A percentile compares a stretch with the other conserved stretches of the same genome.
These are phyloP conservation scores for Acropora yongei DNA, from an alignment of 64 coral and sea anemone genomes.

Conservation along the genomic window DNA sequence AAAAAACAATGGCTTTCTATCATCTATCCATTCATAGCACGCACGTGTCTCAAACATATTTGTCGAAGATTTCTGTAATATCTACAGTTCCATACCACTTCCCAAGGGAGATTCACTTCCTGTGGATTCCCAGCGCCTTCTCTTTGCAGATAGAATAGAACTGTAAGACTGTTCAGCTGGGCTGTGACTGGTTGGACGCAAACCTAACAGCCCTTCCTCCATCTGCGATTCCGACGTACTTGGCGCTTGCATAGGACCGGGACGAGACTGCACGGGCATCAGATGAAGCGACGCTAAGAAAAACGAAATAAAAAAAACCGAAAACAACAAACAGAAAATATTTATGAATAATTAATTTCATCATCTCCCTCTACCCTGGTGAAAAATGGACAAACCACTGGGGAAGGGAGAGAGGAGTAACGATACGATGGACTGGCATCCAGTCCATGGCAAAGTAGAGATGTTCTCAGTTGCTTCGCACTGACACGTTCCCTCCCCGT, in stretches of 20 bases:
- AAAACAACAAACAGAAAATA: too few species aligned
- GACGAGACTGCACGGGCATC: constrained; percentile 5
- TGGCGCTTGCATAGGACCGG: background rate
- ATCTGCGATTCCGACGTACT: background rate
- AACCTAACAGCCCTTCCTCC: constrained; percentile 3
- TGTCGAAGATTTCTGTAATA: background rate
- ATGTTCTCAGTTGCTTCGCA: too few species aligned
- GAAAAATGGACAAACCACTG: too few species aligned
- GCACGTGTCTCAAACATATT: too few species aligned
- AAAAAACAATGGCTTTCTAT: too few species aligned
- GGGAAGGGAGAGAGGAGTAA: too few species aligned
- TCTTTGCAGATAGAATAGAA: background rate
- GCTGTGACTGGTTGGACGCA: background rate
- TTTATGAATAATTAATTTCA: too few species aligned
- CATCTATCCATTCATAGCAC: too few species aligned
- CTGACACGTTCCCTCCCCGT: too few species aligned
- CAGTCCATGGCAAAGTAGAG: too few species aligned
- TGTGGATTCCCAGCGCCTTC: constrained; percentile 30
- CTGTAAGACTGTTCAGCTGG: constrained; percentile 7
- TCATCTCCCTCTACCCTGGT: too few species aligned
- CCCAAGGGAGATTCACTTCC: constrained; percentile 35
- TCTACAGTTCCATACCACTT: background rate
- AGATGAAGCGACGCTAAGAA: constrained; percentile 9
- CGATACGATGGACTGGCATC: too few species aligned
- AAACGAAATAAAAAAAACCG: background rate